Evolutionary conservation across 1,140 invertebrate species (phyloP).

Genomic region (Penaeus indicus): DNA sequence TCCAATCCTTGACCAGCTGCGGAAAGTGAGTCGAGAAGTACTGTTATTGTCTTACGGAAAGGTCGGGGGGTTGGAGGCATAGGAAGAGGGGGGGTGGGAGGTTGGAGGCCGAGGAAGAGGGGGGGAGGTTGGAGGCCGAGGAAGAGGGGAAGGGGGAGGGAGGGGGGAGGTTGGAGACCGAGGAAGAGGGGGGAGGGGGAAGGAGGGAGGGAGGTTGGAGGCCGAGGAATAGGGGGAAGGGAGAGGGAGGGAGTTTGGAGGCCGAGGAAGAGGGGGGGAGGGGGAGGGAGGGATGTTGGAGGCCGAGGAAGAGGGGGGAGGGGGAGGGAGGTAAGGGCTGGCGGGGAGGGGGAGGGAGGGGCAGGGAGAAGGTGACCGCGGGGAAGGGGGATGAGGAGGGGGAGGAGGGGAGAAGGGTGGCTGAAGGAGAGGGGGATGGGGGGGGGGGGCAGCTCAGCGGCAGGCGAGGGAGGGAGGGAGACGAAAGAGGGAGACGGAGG

Average conservation of each 20-base stretch:
- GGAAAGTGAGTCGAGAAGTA: no score
- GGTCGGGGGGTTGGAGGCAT: no score
- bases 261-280: not conserved
- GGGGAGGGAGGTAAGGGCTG: no score
- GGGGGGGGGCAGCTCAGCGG: not conserved
- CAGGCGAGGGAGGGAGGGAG: no score
- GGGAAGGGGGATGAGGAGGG: not conserved
- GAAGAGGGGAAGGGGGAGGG: not conserved
- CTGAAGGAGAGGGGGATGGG: not conserved
- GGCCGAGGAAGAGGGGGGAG: not conserved
- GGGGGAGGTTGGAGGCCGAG: not conserved
- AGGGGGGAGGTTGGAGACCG: no score
- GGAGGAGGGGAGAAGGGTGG: not conserved
- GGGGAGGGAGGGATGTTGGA: not conserved
- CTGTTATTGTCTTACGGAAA: no score
- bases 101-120: not conserved
- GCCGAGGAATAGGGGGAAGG: not conserved
- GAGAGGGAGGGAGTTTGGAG: not conserved
- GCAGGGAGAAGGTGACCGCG: no score
- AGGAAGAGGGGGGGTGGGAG: no score
- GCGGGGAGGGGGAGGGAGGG: not conserved
- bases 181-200: not conserved
- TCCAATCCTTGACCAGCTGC: no score
- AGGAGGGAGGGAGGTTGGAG: not conserved
- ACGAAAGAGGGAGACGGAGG: not conserved